Evolutionary conservation across 2,113 vertebrate genomes (phyloP).

Genomic region (Poecilia latipinna): DNA sequence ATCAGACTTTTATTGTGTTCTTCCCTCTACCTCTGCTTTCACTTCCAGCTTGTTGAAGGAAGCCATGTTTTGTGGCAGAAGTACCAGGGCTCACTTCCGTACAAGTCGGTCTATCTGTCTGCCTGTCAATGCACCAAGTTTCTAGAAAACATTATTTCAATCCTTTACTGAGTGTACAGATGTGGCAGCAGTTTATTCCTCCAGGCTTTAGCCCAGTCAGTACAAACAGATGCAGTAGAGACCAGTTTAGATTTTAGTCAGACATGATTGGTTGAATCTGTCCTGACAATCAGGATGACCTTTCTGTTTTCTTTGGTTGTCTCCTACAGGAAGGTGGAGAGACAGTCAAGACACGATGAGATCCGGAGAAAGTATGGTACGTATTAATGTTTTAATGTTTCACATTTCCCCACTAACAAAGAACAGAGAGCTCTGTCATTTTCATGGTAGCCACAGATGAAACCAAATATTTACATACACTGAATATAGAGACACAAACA

Average conservation of each 20-base stretch:
- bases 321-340: slow-evolving; percentile 81
- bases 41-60: slow-evolving; percentile 41
- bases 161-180: no score
- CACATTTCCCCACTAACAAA: no score
- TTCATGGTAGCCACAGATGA: no score
- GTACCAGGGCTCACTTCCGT: background rate
- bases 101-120: background rate
- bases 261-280: background rate
- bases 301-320: background rate
- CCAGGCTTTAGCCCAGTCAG: no score
- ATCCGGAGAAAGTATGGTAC: slow-evolving; percentile 91
- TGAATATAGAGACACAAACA: no score
- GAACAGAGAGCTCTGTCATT: no score
- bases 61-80: slow-evolving; percentile 17
- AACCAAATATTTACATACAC: no score
- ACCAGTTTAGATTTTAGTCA: background rate
- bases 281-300: no score
- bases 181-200: no score
- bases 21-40: background rate
- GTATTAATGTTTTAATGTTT: background rate
- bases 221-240: background rate
- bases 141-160: no score
- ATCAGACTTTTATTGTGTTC: background rate
- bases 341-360: slow-evolving; percentile 83
- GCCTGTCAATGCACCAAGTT: no score